Evolutionary conservation across 2,113 vertebrate species (phyloP), one percentile per base, ranked within the genome.

Genomic region (Passer montanus): DNA sequence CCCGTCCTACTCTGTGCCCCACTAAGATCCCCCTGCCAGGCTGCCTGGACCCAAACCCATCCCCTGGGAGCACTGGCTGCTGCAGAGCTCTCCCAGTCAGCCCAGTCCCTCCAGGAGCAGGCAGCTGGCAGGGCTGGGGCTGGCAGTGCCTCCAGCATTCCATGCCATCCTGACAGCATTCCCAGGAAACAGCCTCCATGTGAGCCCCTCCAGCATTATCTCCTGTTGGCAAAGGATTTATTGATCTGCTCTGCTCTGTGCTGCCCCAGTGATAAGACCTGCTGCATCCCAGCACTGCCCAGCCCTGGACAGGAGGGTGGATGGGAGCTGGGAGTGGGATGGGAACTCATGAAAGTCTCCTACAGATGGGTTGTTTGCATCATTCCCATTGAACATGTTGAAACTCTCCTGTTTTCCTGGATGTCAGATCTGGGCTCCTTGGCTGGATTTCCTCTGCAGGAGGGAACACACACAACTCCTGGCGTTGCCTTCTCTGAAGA

Each of bases 201-300:
- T 28, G 59, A 74, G 26, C 44, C 5, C n/a, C 41, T 11, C 1
- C 15, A 64, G 19, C 16, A 64, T 81, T 7, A 0, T 35, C 37
- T 63, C 49, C 41, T 2, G 0, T 27, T 55, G 28, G 47, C 52
- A 84, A 41, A 50, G 58, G 37, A 67, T 72, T 60, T 84, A 33
- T 5, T 1, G 6, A 27, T 11, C 6, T 33, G 12, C 17, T 22
- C 3, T 8, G 7, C 55, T 39, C 43, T 7, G 1, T 73, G 59
- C 30, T 11, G 5, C 7, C 18, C 55, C 82, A 27, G 17, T 0
- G 3, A 47, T 14, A 14, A 6, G 6, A 84, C 5, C 58, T 2
- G 0, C n/a, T n/a, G n/a, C 6, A 30, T 24, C 41, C 79, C 11
- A 2, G 56, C 13, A 15, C 33, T 44, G 35, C 41, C 66, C n/a